Evolutionary conservation across 2,113 vertebrate species (phyloP).

Genomic region (Amia ocellicauda): DNA sequence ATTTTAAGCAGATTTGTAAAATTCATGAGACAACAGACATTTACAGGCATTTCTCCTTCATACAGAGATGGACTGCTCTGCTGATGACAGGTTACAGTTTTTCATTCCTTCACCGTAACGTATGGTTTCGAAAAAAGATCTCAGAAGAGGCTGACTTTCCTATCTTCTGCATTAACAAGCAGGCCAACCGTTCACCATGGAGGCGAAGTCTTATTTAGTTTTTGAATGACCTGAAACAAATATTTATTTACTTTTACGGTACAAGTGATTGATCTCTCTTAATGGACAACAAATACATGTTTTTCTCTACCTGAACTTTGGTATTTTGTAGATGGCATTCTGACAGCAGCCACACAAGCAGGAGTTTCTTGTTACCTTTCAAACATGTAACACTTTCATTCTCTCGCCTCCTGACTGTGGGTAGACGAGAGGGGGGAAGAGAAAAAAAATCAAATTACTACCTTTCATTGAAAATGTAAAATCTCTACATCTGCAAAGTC

Average conservation of each 20-base stretch:
- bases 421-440: slow-evolving; percentile 1
- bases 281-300: neutral
- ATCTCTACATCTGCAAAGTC: slow-evolving; percentile 9
- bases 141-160: too few species aligned
- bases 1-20: too few species aligned
- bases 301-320: slow-evolving; percentile 6
- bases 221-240: neutral
- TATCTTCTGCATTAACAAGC: too few species aligned
- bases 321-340: slow-evolving; percentile 4
- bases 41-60: too few species aligned
- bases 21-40: too few species aligned
- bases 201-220: too few species aligned
- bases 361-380: slow-evolving; percentile 2
- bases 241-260: neutral
- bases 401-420: neutral
- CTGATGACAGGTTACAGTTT: too few species aligned
- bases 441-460: neutral
- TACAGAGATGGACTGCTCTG: too few species aligned
- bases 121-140: too few species aligned
- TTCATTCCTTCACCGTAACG: too few species aligned
- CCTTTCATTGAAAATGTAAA: slow-evolving; percentile 10
- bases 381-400: slow-evolving; percentile 4
- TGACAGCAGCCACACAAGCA: neutral
- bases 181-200: too few species aligned
- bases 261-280: neutral